Conservation (phyloP, 2,113 vertebrate species). For the Dicrurus megarhynchus region DNA sequence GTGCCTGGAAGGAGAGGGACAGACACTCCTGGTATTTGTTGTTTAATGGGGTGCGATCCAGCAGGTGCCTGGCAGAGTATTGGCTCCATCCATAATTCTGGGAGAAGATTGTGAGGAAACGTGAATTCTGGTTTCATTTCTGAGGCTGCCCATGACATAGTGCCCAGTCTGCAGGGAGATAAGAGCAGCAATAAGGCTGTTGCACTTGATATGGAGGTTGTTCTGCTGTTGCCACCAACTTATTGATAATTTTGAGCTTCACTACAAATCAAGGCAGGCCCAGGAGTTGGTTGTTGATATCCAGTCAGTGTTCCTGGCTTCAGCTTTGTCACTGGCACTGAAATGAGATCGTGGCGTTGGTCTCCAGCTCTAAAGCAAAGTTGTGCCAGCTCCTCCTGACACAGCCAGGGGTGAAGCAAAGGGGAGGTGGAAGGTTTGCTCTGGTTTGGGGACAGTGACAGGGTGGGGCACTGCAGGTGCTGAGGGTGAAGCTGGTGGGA, state of each 20-base stretch:
- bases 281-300: neutral
- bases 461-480: neutral
- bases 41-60: neutral
- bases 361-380: neutral
- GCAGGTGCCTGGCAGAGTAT: neutral
- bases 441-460: fast-evolving
- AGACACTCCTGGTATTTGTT: fast-evolving
- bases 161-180: neutral
- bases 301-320: neutral
- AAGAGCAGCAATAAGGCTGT: neutral
- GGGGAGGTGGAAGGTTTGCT: fast-evolving
- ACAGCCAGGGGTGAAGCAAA: neutral
- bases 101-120: neutral
- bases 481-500: neutral
- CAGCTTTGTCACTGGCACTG: neutral
- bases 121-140: neutral
- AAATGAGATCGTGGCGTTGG: neutral
- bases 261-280: neutral
- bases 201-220: constrained; percentile 29
- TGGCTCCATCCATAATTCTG: constrained; percentile 3
- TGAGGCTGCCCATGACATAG: neutral
- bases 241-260: constrained; percentile 14
- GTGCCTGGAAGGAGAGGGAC: neutral
- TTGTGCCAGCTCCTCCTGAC: neutral
- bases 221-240: constrained; percentile 20